Evolutionary conservation across 2,797 vertebrate species (phyloP).

Genomic region (Mallotus villosus): DNA sequence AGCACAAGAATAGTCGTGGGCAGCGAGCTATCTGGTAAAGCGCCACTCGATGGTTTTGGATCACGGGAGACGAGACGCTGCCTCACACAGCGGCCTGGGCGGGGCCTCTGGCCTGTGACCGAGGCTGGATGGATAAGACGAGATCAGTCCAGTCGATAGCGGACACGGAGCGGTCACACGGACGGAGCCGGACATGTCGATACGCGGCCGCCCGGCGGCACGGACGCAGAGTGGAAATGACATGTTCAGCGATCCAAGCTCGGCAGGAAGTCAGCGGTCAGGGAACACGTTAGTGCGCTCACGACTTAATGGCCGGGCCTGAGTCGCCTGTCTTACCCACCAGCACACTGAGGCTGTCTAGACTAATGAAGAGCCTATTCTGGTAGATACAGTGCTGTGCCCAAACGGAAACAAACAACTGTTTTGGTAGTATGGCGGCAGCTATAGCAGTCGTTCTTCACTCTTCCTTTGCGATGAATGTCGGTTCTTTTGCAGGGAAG

Average conservation of each 20-base stretch:
- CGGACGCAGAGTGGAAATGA: constrained; percentile 77
- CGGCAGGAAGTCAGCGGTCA: constrained; percentile 70
- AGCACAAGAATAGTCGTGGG: no score
- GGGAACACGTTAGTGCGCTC: constrained; percentile 60
- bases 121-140: no score
- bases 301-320: constrained; percentile 43
- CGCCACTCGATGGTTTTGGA: neutral
- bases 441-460: no score
- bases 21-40: no score
- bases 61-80: neutral
- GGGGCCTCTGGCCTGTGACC: neutral
- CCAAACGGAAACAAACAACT: no score
- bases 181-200: constrained; percentile 59
- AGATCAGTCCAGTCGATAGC: no score
- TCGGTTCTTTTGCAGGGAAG: no score
- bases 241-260: constrained; percentile 69
- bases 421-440: no score
- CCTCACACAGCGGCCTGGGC: neutral
- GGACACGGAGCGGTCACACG: constrained; percentile 49
- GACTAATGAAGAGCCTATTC: no score
- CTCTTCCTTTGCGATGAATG: no score
- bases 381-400: no score
- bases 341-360: no score
- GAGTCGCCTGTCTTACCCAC: neutral
- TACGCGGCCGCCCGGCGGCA: constrained; percentile 62